These are phyloP conservation scores for Drosophila nasuta DNA, from an alignment of 1,140 invertebrate genomes.

Conservation along the genomic window DNA sequence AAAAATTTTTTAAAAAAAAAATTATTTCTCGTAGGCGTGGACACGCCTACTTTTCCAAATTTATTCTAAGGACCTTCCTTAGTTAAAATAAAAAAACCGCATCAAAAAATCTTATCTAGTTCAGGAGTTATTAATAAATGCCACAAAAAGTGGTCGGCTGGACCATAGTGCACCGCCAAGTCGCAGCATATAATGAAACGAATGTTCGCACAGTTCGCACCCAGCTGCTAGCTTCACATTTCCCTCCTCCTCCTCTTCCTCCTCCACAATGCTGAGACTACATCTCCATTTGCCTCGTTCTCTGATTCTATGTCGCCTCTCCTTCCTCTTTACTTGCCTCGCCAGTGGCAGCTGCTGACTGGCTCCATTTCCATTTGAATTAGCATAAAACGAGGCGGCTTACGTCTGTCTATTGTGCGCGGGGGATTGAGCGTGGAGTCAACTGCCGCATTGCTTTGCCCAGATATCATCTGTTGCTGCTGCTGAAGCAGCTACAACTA, in stretches of 20 bases:
- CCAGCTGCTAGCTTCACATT: constrained; percentile 36
- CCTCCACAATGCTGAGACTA: neutral
- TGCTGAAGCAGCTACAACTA: constrained; percentile 19
- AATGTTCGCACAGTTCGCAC: constrained; percentile 6
- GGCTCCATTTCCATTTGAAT: constrained; percentile 82
- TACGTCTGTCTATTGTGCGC: constrained; percentile 76
- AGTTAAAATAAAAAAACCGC: too few relatives aligned
- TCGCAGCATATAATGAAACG: constrained; percentile 77
- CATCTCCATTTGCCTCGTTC: neutral
- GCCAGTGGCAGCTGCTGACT: constrained; percentile 74
- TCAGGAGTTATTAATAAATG: too few relatives aligned
- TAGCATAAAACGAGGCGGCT: constrained; percentile 82
- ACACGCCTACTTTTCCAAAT: too few relatives aligned
- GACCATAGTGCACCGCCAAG: constrained; percentile 24
- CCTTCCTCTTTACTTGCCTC: constrained; percentile 11
- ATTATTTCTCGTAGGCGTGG: too few relatives aligned
- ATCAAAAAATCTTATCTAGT: too few relatives aligned
- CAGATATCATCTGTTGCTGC: constrained; percentile 80
- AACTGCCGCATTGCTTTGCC: constrained; percentile 36
- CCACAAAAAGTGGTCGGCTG: too few relatives aligned
- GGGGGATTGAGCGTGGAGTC: constrained; percentile 22
- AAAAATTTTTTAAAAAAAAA: too few relatives aligned
- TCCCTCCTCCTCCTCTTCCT: neutral
- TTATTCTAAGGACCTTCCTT: too few relatives aligned
- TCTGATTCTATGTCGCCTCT: neutral